Evolutionary conservation across 2,113 vertebrate genomes (phyloP), one percentile per base, ranked within the genome.

Genomic region (Bubo bubo): DNA sequence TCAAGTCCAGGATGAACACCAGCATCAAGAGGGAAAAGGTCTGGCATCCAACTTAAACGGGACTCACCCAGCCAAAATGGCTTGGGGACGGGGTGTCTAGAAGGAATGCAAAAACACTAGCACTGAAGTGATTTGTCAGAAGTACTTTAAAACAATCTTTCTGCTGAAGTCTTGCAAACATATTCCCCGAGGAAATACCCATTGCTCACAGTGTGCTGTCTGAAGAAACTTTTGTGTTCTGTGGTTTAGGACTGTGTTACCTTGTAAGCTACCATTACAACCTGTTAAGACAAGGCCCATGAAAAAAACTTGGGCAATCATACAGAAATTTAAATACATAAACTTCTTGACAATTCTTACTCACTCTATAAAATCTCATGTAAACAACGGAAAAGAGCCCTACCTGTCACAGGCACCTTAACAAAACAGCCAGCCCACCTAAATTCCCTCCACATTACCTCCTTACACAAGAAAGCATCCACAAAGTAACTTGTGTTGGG

Each of bases 121-220:
- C 0, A 0, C 20, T 77, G 23, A 80, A 84, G 43, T 26, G 30
- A 79, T 85, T 87, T 73, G 28, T 79, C 24, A 84, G 45, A 79
- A 85, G 17, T 18, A 81, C 22, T 68, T 79, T 35, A 82, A 75
- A 72, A 81, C 30, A 75, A 71, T 50, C 37, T 30, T 50, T 67
- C 58, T 81, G 28, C 49, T 81, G 28, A 86, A 79, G 4, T 43
- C 47, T 56, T 90, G 30, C 75, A 74, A 86, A 75, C 1, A 0
- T 62, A 50, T 34, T 94, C 37, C 23, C 12, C 2, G 2, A 64
- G 34, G 37, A 86, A 74, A 43, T 41, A 27, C 73, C 67, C 30
- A 49, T 6, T 37, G 64, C 19, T 74, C 3, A 0, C 18, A 41
- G 17, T 0, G 1, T 50, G 15, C 12, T 45, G 6, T 21, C 71